Conservation (phyloP, 2,797 vertebrate genomes). For the Ctenopoma multispine region DNA sequence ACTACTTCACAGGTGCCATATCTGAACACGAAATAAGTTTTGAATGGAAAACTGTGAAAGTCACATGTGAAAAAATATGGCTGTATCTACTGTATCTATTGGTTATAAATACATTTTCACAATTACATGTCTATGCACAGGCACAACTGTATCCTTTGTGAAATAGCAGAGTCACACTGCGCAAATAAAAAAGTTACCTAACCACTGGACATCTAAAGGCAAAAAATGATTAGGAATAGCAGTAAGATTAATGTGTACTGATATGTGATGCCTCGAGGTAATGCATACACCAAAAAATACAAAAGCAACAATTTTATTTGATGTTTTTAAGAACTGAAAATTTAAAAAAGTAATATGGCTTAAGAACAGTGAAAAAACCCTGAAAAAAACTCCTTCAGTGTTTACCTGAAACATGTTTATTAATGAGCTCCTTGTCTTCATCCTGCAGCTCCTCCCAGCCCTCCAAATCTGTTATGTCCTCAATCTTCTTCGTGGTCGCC, state of each 20-base stretch:
- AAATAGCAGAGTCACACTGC: too few relatives aligned
- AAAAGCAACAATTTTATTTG: not conserved
- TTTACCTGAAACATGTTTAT: slow-evolving; percentile 91
- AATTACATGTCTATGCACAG: not conserved
- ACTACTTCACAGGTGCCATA: not conserved
- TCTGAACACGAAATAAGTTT: not conserved
- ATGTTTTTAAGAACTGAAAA: not conserved
- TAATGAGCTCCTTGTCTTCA: slow-evolving; percentile 91
- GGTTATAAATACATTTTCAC: not conserved
- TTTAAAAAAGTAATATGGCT: not conserved
- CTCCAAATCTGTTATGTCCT: slow-evolving; percentile 96
- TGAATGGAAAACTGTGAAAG: not conserved
- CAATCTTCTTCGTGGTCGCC: slow-evolving; percentile 96
- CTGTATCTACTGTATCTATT: not conserved
- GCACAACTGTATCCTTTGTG: not conserved
- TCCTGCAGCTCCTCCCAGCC: slow-evolving; percentile 97
- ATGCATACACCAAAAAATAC: not conserved
- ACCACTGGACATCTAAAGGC: too few relatives aligned
- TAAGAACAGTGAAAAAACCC: not conserved
- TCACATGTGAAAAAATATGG: not conserved
- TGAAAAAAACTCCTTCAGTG: too few relatives aligned
- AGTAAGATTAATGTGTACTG: too few relatives aligned
- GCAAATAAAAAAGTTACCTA: too few relatives aligned
- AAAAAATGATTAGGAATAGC: too few relatives aligned
- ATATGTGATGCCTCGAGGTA: too few relatives aligned